These are phyloP conservation scores for Chymomyza fuscimana DNA, from an alignment of 2,888 invertebrate genomes.

Conservation along the genomic window DNA sequence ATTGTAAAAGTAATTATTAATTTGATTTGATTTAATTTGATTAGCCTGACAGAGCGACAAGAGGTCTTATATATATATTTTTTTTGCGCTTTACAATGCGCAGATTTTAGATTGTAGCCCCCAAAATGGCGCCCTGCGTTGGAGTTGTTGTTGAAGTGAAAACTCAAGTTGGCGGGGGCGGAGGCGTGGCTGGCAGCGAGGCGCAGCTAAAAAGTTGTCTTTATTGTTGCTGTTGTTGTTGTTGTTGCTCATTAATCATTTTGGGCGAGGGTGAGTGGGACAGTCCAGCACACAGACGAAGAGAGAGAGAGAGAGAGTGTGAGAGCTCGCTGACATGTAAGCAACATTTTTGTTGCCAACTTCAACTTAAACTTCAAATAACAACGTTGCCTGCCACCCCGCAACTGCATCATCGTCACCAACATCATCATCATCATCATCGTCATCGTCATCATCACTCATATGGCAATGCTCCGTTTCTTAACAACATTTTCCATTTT, in stretches of 20 bases:
- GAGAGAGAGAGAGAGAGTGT: slow-evolving; percentile 13
- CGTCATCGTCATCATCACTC: slow-evolving; percentile 36
- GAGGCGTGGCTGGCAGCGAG: slow-evolving; percentile 7
- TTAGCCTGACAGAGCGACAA: slow-evolving; percentile 47
- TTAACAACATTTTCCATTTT: slow-evolving; percentile 13
- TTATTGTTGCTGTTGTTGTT: slow-evolving; percentile 45
- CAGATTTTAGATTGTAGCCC: slow-evolving; percentile 48
- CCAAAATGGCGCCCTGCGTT: slow-evolving; percentile 39
- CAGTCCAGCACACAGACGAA: slow-evolving; percentile 9
- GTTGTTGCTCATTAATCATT: slow-evolving; percentile 71
- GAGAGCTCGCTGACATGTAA: slow-evolving; percentile 40
- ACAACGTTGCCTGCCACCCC: neutral
- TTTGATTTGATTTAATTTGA: slow-evolving; percentile 75
- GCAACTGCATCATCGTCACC: neutral
- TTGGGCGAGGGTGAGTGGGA: slow-evolving; percentile 33
- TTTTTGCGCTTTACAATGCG: too few relatives aligned
- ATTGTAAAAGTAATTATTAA: slow-evolving; percentile 67
- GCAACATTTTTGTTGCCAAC: slow-evolving; percentile 6
- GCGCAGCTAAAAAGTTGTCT: slow-evolving; percentile 14
- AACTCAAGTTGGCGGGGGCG: neutral
- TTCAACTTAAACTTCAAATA: neutral
- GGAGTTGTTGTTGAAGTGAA: slow-evolving; percentile 20
- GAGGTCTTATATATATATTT: neutral
- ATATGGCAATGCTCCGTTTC: slow-evolving; percentile 43
- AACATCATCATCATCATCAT: slow-evolving; percentile 10